phyloP scores from a whole-genome alignment of 1,140 invertebrate genomes.

The Dryas iulia region DNA sequence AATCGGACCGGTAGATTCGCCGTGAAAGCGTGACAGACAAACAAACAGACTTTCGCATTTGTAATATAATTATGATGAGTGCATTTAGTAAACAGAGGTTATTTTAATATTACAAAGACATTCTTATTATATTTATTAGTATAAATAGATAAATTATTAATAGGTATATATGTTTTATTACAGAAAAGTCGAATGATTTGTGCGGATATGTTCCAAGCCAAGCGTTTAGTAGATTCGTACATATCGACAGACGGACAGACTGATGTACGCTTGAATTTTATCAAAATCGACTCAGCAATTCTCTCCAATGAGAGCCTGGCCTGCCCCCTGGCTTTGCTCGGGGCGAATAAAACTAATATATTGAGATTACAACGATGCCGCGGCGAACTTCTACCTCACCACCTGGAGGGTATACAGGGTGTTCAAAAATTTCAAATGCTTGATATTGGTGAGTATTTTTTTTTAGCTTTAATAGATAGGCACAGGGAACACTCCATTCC shows the following conservation, averaged over 20 bases:
- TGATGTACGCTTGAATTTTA: neutral
- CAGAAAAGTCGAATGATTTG: conserved; percentile 15
- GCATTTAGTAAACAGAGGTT: too few relatives aligned
- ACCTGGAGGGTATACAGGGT: neutral
- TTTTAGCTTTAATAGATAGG: too few relatives aligned
- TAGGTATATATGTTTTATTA: too few relatives aligned
- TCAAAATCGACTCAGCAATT: neutral
- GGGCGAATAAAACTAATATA: neutral
- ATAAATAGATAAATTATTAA: too few relatives aligned
- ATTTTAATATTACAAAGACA: too few relatives aligned
- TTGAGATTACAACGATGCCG: neutral
- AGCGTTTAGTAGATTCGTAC: neutral
- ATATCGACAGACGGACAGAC: neutral
- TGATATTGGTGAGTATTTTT: conserved; percentile 9
- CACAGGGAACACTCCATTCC: too few relatives aligned
- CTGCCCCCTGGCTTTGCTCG: neutral
- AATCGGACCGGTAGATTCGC: too few relatives aligned
- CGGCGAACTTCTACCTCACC: neutral
- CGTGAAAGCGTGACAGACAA: too few relatives aligned
- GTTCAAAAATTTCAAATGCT: conserved; percentile 5
- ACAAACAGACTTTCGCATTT: too few relatives aligned
- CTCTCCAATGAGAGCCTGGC: conserved; percentile 3
- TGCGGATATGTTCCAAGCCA: neutral
- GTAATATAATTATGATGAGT: too few relatives aligned
- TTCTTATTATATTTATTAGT: too few relatives aligned